Evolutionary conservation across 2,113 vertebrate genomes (phyloP).

Genomic region (Stegostoma tigrinum): DNA sequence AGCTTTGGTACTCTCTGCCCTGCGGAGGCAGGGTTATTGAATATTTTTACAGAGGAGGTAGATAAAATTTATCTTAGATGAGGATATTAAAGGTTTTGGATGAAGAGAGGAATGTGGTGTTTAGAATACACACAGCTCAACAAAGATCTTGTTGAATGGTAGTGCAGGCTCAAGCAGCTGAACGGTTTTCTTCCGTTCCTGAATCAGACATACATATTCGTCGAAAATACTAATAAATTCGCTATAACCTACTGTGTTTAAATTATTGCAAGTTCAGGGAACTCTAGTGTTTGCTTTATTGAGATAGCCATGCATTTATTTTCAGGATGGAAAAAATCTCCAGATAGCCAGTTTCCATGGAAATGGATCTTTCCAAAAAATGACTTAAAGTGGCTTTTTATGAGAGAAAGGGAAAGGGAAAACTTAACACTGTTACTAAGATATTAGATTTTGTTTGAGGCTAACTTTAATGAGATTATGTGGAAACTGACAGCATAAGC

Average conservation of each 20-base stretch:
- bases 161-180: too few relatives aligned
- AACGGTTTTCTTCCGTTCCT: too few relatives aligned
- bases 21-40: too few relatives aligned
- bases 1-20: too few relatives aligned
- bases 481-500: background rate
- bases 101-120: too few relatives aligned
- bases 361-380: background rate
- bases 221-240: background rate
- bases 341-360: background rate
- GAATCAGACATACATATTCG: too few relatives aligned
- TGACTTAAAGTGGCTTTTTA: background rate
- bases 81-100: too few relatives aligned
- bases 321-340: background rate
- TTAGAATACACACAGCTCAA: too few relatives aligned
- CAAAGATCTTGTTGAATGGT: too few relatives aligned
- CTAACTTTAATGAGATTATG: background rate
- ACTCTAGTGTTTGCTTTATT: background rate
- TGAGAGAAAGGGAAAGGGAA: background rate
- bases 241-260: background rate
- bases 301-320: background rate
- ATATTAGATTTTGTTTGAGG: background rate
- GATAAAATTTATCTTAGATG: too few relatives aligned
- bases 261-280: background rate
- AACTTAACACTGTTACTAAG: background rate
- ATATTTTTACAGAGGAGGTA: too few relatives aligned